Evolutionary conservation across 2,797 vertebrate genomes (phyloP).

Genomic region (Pseudocheirus occidentalis): DNA sequence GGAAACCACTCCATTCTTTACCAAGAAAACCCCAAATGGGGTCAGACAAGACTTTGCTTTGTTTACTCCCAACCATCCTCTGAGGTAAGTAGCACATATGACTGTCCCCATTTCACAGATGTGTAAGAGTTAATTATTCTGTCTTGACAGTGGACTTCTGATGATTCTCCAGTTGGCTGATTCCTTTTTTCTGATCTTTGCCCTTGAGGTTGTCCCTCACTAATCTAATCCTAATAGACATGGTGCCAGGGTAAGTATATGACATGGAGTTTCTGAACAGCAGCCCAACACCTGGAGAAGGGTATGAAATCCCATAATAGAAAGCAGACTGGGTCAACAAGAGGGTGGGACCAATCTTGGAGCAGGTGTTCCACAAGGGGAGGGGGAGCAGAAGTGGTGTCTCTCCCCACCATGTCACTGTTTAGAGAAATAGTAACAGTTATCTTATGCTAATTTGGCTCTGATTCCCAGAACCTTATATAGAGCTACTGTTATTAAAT

Average conservation of each 20-base stretch:
- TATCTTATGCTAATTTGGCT: background rate
- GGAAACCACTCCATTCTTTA: too few species aligned
- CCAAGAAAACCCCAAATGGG: too few species aligned
- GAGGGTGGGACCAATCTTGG: background rate
- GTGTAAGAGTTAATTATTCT: background rate
- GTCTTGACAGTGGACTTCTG: background rate
- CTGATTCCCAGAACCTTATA: constrained; percentile 17
- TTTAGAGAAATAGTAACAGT: background rate
- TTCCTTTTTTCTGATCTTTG: background rate
- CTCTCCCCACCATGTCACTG: background rate
- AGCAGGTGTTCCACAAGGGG: background rate
- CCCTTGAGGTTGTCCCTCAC: background rate
- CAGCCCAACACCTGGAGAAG: background rate
- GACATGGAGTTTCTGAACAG: background rate
- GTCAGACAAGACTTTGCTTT: background rate
- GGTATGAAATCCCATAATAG: background rate
- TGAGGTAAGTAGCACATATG: background rate
- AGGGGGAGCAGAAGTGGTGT: background rate
- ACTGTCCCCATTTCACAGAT: background rate
- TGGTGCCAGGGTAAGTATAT: background rate
- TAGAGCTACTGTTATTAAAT: background rate
- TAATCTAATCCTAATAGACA: background rate
- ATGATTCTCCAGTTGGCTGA: background rate
- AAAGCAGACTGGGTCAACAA: background rate
- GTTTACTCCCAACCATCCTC: background rate